Evolutionary conservation across 1,140 invertebrate species (phyloP).

Genomic region (Ceratina japonica): DNA sequence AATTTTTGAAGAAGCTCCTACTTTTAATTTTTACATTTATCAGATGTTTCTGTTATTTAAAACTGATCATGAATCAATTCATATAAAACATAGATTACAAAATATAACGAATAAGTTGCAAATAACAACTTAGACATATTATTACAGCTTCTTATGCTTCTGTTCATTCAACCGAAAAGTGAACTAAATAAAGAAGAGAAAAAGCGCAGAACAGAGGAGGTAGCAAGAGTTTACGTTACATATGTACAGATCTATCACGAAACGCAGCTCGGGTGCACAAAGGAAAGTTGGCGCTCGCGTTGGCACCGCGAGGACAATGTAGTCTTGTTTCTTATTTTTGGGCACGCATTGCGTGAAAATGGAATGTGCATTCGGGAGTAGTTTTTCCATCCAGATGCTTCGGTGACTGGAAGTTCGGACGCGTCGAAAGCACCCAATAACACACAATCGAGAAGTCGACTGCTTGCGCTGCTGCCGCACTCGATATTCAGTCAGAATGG

Average conservation of each 20-base stretch:
- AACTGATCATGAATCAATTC: too few species aligned
- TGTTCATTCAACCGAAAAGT: too few species aligned
- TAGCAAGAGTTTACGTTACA: not conserved
- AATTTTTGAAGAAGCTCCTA: too few species aligned
- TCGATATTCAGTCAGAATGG: slow-evolving; percentile 63
- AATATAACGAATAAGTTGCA: too few species aligned
- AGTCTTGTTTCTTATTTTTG: not conserved
- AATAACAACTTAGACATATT: too few species aligned
- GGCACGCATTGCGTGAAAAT: slow-evolving; percentile 26
- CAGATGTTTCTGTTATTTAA: too few species aligned
- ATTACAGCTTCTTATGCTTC: too few species aligned
- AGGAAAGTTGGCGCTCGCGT: not conserved
- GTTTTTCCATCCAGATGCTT: not conserved
- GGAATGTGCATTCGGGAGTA: slow-evolving; percentile 21
- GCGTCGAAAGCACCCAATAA: slow-evolving; percentile 56
- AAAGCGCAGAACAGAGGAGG: too few species aligned
- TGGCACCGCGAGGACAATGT: not conserved
- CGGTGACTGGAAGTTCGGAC: slow-evolving; percentile 27
- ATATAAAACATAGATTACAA: too few species aligned
- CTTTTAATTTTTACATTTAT: too few species aligned
- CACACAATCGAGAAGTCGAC: slow-evolving; percentile 57
- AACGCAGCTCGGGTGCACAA: not conserved
- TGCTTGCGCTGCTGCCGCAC: slow-evolving; percentile 41
- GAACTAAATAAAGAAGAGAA: too few species aligned
- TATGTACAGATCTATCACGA: not conserved